phyloP scores from a whole-genome alignment of 2,888 invertebrate genomes.

The Cactoblastis cactorum region DNA sequence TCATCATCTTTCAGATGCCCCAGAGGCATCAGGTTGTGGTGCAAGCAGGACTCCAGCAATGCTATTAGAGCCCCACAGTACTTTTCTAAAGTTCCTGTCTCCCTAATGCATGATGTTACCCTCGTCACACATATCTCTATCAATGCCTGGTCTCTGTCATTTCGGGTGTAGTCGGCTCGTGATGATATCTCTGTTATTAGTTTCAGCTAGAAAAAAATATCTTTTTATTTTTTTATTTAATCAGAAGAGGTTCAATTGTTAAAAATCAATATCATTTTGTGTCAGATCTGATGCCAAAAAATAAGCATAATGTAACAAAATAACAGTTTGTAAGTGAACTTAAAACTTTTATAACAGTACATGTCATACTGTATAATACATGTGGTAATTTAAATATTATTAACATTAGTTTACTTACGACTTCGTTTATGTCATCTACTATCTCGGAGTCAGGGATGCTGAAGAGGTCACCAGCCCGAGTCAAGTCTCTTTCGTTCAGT shows the following conservation, averaged over 20 bases:
- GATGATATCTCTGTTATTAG: conserved; percentile 91
- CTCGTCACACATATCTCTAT: conserved; percentile 96
- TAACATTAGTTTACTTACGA: conserved; percentile 76
- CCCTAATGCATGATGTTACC: conserved; percentile 93
- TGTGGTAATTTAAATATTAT: conserved; percentile 22
- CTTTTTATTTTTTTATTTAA: no score
- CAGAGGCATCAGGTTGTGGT: conserved; percentile 90
- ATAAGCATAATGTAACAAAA: no score
- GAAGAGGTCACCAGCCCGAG: conserved; percentile 94
- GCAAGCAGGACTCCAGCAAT: conserved; percentile 91
- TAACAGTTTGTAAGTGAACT: no score
- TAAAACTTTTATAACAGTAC: background rate
- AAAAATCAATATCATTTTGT: no score
- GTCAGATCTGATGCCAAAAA: no score
- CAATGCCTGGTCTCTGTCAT: conserved; percentile 95
- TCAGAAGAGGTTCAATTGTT: no score
- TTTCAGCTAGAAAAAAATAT: conserved; percentile 73
- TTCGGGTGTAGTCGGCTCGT: conserved; percentile 88
- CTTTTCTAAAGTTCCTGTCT: conserved; percentile 91
- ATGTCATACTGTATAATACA: background rate
- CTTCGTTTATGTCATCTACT: conserved; percentile 90
- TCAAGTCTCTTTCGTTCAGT: conserved; percentile 92
- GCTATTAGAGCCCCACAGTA: conserved; percentile 91
- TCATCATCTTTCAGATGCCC: conserved; percentile 86
- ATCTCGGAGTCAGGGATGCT: conserved; percentile 92